These are phyloP conservation scores for Caenorhabditis sp. DNA, from an alignment of 2,888 invertebrate genomes.

Conservation along the genomic window DNA sequence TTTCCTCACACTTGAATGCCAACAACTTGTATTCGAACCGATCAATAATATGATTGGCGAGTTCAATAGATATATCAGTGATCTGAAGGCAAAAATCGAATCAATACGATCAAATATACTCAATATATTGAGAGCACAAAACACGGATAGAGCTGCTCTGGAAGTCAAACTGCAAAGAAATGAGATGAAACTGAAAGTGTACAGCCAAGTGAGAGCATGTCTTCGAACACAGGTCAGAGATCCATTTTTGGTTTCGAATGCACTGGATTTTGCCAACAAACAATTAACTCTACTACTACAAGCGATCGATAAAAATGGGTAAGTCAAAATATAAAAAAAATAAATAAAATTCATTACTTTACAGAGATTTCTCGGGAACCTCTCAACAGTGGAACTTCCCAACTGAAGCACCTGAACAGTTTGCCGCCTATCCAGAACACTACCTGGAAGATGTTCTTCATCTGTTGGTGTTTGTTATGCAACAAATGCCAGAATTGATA, in stretches of 20 bases:
- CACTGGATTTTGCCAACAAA: slow-evolving; percentile 85
- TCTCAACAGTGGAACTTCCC: not conserved
- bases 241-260: slow-evolving; percentile 82
- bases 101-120: not conserved
- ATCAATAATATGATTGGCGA: slow-evolving; percentile 75
- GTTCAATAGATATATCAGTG: slow-evolving; percentile 43
- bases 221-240: slow-evolving; percentile 89
- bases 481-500: slow-evolving; percentile 81
- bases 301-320: slow-evolving; percentile 71
- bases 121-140: not conserved
- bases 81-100: slow-evolving; percentile 19
- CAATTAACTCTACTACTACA: slow-evolving; percentile 81
- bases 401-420: slow-evolving; percentile 78
- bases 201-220: slow-evolving; percentile 76
- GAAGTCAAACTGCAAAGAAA: not conserved
- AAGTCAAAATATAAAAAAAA: slow-evolving; percentile 23
- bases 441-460: slow-evolving; percentile 95
- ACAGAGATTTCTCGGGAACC: slow-evolving; percentile 5
- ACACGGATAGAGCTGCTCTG: not conserved
- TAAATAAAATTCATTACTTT: slow-evolving; percentile 3
- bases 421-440: slow-evolving; percentile 93
- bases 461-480: slow-evolving; percentile 88
- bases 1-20: slow-evolving; percentile 92
- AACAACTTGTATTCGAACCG: slow-evolving; percentile 89
- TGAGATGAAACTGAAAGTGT: slow-evolving; percentile 12